Evolutionary conservation across 1,140 invertebrate genomes (phyloP), one percentile per base, ranked within the genome.

Genomic region (Drosophila ogumai): DNA sequence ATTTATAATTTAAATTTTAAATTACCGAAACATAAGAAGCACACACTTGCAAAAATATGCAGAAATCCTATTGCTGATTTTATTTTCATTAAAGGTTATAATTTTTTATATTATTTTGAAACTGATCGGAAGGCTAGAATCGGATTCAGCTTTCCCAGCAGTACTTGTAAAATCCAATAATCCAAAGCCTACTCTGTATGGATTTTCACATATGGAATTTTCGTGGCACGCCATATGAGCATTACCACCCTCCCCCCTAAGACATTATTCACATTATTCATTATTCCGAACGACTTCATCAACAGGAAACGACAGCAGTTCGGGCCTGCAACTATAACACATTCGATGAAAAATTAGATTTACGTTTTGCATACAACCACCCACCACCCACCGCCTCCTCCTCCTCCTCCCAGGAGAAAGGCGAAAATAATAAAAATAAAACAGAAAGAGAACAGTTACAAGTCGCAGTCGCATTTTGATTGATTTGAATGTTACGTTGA

Each of bases 401-500:
- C 43, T 22, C 19, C 19, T 1, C 17, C 6, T 22, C 22, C 22
- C 22, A 22, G 22, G 3, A 22, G 22, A 22, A 22, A 22, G 25
- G 6, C n/a, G 13, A 66, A 65, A 43, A 49, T 56, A 49, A 49
- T 19, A 66, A 68, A 65, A 58, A 32, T 22, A 13, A 32, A 47
- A 59, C 15, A 15, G n/a, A 43, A n/a, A 56, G 13, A 43, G 65
- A 67, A 68, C 79, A 75, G 79, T 75, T 86, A 87, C 68, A 79
- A 78, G 60, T 85, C 82, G 64, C 66, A 79, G 73, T 61, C 58
- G 75, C 72, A 80, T 82, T 90, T 90, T 90, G 86, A 90, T 90
- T 90, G 86, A 90, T 90, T 90, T 91, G 86, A 90, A 90, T 90
- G 79, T 91, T 90, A 90, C 86, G 86, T 87, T 91, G 86, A 82